These are phyloP conservation scores for Caenorhabditis japonica DNA, from an alignment of 2,888 invertebrate genomes.

Conservation along the genomic window DNA sequence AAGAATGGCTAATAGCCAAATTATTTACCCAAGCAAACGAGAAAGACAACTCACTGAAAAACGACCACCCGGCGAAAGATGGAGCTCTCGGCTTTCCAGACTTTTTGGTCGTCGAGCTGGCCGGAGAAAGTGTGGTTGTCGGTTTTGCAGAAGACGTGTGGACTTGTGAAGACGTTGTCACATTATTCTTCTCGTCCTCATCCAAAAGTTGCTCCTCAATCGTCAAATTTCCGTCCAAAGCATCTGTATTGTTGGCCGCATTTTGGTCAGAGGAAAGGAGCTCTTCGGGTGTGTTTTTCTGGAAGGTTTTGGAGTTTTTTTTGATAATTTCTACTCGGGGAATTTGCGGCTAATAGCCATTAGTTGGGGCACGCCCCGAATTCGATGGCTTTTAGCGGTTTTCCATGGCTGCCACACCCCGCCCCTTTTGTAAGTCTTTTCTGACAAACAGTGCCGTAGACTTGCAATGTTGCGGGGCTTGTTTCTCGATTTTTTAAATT, in stretches of 20 bases:
- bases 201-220: slow-evolving; percentile 30
- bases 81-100: slow-evolving; percentile 34
- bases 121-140: not conserved
- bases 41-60: slow-evolving; percentile 36
- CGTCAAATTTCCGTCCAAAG: slow-evolving; percentile 17
- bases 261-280: slow-evolving; percentile 4
- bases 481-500: no score
- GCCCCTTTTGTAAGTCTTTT: no score
- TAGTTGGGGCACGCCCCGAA: no score
- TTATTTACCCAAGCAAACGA: no score
- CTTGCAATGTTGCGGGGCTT: no score
- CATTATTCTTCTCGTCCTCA: slow-evolving; percentile 10
- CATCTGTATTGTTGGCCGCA: slow-evolving; percentile 27
- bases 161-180: slow-evolving; percentile 3
- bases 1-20: no score
- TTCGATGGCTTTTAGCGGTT: no score
- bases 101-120: slow-evolving; percentile 19
- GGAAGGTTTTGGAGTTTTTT: no score
- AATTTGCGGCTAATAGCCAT: no score
- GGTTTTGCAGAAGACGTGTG: slow-evolving; percentile 6
- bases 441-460: no score
- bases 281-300: slow-evolving; percentile 2
- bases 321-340: no score
- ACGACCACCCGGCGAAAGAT: slow-evolving; percentile 45
- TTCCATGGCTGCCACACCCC: no score